A percentile compares a stretch with the other conserved stretches of the same genome.
Conservation (phyloP, 2,888 invertebrate species). For the Poecilobothrus nobilitatus region DNA sequence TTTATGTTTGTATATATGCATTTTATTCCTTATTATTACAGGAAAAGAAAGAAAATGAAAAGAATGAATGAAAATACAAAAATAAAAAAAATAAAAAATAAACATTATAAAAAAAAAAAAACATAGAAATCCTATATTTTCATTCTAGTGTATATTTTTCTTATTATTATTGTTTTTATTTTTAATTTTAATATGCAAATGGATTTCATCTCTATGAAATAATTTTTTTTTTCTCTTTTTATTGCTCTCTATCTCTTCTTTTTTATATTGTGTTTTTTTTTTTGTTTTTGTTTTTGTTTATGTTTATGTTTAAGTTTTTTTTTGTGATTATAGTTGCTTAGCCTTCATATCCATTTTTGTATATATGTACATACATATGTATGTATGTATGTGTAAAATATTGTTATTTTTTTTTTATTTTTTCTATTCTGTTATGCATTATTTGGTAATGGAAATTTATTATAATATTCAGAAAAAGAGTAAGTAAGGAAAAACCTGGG, state of each 20-base stretch:
- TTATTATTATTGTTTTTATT: neutral
- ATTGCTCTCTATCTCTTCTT: too few relatives aligned
- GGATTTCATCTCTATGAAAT: neutral
- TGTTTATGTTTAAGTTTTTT: neutral
- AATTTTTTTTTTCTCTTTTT: too few relatives aligned
- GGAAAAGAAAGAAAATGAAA: too few relatives aligned
- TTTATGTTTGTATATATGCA: too few relatives aligned
- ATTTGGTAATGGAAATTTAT: constrained; percentile 1
- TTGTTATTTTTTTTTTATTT: neutral
- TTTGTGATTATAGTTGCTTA: neutral
- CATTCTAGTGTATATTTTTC: too few relatives aligned
- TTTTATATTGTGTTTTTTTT: neutral
- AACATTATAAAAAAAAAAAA: too few relatives aligned
- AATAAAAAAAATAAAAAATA: too few relatives aligned
- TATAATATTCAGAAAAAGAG: neutral
- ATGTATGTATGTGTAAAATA: too few relatives aligned
- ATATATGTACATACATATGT: neutral
- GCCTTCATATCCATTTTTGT: neutral
- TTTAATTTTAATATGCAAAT: constrained; percentile 1
- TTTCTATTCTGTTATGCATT: neutral
- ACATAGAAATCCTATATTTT: too few relatives aligned
- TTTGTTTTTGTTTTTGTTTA: neutral
- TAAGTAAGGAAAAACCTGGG: too few relatives aligned
- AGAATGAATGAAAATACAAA: too few relatives aligned
- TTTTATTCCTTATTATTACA: too few relatives aligned